These are phyloP conservation scores for Prionace glauca DNA, from an alignment of 2,797 vertebrate species.

Conservation along the genomic window DNA sequence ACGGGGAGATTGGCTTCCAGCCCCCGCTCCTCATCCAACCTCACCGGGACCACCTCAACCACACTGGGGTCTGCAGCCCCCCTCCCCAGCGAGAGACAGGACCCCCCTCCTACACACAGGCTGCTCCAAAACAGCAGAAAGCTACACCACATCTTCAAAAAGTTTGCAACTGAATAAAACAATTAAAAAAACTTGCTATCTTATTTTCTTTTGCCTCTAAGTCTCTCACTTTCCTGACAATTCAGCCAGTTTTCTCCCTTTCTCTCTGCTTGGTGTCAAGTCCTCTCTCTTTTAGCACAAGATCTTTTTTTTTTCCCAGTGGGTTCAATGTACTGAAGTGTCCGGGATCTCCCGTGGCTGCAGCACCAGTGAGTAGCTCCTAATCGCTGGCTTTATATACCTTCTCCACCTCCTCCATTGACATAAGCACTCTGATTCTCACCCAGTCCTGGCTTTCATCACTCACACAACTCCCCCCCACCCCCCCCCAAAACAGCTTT, in stretches of 20 bases:
- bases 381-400: slow-evolving; percentile 75
- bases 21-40: no score
- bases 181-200: not conserved
- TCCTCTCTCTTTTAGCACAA: not conserved
- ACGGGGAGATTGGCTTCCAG: not conserved
- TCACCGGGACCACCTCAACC: not conserved
- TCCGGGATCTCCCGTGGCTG: slow-evolving; percentile 30
- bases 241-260: not conserved
- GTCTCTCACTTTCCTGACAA: slow-evolving; percentile 27
- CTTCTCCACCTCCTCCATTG: slow-evolving; percentile 66
- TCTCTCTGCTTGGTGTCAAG: not conserved
- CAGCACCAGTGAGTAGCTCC: slow-evolving; percentile 56
- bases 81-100: not conserved
- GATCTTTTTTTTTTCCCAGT: not conserved
- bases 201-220: no score
- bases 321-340: not conserved
- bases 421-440: slow-evolving; percentile 83
- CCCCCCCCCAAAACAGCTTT: slow-evolving; percentile 68
- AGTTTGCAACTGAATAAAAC: not conserved
- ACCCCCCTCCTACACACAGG: not conserved
- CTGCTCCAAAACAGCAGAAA: not conserved
- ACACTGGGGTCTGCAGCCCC: no score
- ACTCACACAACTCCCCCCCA: slow-evolving; percentile 60
- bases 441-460: slow-evolving; percentile 54
- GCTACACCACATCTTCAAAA: not conserved